Percentiles rank a stretch among this genome's conserved stretches.
phyloP scores from a whole-genome alignment of 2,797 vertebrate species.

The Muscicapa comitata region DNA sequence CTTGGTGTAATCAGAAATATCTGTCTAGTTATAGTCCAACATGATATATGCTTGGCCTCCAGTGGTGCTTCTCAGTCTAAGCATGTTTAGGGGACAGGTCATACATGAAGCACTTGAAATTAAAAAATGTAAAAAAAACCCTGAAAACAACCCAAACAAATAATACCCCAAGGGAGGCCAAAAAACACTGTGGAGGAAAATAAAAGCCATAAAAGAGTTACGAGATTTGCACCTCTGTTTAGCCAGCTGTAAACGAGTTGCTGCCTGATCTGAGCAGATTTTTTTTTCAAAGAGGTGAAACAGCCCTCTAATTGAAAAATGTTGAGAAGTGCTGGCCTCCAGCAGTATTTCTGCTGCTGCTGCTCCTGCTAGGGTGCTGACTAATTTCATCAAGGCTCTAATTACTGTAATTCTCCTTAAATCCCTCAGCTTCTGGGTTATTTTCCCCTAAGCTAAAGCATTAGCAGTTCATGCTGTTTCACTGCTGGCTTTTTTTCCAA shows the following conservation, averaged over 20 bases:
- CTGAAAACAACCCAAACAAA: not conserved
- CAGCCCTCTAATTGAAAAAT: not conserved
- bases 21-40: not conserved
- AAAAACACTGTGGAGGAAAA: not conserved
- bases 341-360: not conserved
- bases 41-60: not conserved
- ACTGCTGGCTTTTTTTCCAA: not conserved
- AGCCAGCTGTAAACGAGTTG: fast-evolving
- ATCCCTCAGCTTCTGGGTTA: conserved; percentile 21
- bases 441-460: not conserved
- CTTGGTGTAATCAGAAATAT: not conserved
- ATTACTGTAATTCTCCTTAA: conserved; percentile 46
- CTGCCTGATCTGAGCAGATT: not conserved
- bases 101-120: not conserved
- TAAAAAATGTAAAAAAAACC: not conserved
- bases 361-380: not conserved
- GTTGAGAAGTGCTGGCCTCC: not conserved
- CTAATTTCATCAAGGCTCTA: conserved; percentile 25
- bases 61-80: not conserved
- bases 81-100: not conserved
- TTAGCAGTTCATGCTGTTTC: not conserved
- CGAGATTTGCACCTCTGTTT: not conserved
- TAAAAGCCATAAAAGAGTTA: not conserved
- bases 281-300: not conserved
- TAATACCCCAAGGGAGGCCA: not conserved